Percentiles rank a stretch among this genome's conserved stretches.
These are phyloP conservation scores for Tanypteryx hageni DNA, from an alignment of 2,888 invertebrate species.

Conservation along the genomic window DNA sequence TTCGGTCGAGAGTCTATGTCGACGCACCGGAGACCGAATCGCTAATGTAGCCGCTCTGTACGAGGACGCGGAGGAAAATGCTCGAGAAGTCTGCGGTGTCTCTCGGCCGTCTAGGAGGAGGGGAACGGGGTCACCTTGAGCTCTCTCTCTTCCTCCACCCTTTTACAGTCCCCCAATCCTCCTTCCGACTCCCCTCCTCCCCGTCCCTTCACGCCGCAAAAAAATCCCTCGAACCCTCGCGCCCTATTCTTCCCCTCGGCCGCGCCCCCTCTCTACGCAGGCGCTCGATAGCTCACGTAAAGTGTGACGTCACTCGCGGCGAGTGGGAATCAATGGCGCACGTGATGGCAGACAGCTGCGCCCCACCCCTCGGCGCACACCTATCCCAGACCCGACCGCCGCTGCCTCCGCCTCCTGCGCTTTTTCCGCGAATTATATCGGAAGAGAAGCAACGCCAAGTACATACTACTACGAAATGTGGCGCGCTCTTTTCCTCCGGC, in stretches of 20 bases:
- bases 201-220: neutral
- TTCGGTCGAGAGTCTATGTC: neutral
- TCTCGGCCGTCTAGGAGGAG: conserved; percentile 50
- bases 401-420: neutral
- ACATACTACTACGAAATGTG: neutral
- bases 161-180: neutral
- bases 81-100: conserved; percentile 47
- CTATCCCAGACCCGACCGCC: conserved; percentile 15
- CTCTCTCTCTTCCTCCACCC: conserved; percentile 39
- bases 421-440: neutral
- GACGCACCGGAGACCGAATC: neutral
- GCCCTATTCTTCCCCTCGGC: neutral
- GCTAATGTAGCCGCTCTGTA: conserved; percentile 7
- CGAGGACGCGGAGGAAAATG: conserved; percentile 50
- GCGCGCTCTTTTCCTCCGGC: conserved; percentile 6
- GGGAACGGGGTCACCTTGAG: conserved; percentile 63
- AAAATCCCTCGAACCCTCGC: neutral
- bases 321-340: conserved; percentile 57
- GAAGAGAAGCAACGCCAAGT: neutral
- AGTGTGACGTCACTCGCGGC: conserved; percentile 40
- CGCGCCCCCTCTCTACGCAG: conserved; percentile 54
- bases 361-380: conserved; percentile 21
- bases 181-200: neutral
- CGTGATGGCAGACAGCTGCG: conserved; percentile 56
- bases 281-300: conserved; percentile 59